Evolutionary conservation across 2,888 invertebrate genomes (phyloP).

Genomic region (Seira ritae): DNA sequence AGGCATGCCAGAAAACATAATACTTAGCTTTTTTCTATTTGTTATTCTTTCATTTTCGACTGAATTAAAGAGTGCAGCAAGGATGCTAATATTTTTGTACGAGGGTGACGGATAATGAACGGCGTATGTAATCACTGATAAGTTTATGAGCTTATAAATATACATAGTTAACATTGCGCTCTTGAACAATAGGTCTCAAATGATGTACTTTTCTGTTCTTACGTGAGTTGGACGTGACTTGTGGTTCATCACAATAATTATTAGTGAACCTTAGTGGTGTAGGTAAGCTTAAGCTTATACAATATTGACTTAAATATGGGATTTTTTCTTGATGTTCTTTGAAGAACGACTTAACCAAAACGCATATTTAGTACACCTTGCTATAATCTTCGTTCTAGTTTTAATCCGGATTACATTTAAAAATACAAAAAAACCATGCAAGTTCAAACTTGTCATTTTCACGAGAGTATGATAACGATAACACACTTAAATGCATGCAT

Average conservation of each 20-base stretch:
- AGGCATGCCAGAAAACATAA: background rate
- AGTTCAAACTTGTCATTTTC: too few relatives aligned
- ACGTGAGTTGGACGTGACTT: conserved; percentile 53
- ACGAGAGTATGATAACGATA: too few relatives aligned
- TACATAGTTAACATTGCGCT: conserved; percentile 20
- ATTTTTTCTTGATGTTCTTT: too few relatives aligned
- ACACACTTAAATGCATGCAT: too few relatives aligned
- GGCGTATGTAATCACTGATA: conserved; percentile 31
- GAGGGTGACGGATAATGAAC: conserved; percentile 19
- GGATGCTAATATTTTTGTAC: conserved; percentile 1
- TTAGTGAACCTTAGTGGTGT: conserved; percentile 32
- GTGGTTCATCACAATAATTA: conserved; percentile 51
- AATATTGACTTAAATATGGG: conserved; percentile 11
- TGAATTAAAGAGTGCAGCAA: background rate
- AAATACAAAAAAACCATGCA: conserved; percentile 17
- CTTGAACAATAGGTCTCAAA: background rate
- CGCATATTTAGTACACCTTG: conserved; percentile 13
- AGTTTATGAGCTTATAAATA: conserved; percentile 57
- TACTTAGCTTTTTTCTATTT: conserved; percentile 14
- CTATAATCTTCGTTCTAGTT: conserved; percentile 14
- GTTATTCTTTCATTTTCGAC: too few relatives aligned
- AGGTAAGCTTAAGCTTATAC: conserved; percentile 27
- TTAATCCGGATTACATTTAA: conserved; percentile 34
- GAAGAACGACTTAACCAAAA: too few relatives aligned
- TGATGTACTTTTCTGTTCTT: conserved; percentile 21